Evolutionary conservation across 2,797 vertebrate species (phyloP), one percentile per base, ranked within the genome.

Genomic region (Peromyscus eremicus): DNA sequence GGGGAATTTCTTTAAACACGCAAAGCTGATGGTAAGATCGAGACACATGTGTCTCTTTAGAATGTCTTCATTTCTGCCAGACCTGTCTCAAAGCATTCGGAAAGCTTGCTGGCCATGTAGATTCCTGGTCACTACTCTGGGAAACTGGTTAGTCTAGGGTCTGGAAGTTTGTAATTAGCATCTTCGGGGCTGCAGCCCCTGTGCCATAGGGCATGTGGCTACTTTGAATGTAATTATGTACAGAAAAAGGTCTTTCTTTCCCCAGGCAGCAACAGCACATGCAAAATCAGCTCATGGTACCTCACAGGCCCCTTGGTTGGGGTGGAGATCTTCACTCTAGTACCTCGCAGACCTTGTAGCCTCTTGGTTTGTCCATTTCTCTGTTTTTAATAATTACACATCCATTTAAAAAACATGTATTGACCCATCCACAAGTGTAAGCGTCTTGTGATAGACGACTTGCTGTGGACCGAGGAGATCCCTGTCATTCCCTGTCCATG

Each of bases 401-500:
- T 32, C 40, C 46, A n/a, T 13, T 76, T 27, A 64, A 68, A 32
- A 81, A 64, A n/a, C 7, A n/a, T 71, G 32, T 32, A 10, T 2
- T 0, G 73, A 40, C 37, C 2, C 7, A 14, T 10, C n/a, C 2
- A 2, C 1, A 1, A 68, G 21, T 46, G 57, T 60, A 27, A 55
- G 52, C 70, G 57, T 14, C 8, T 84, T 46, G 19, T 37, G 40
- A 62, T 57, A 40, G 73, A 6, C 46, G 73, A 6, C 46, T 16
- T 43, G 46, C 23, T 29, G 17, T 34, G n/a, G 32, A 4, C 76
- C 2, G 60, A 66, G 57, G n/a, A 34, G 64, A 16, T 5, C 19
- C 32, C 32, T 16, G 37, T 7, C 11, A 46, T 4, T 66, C 17
- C 57, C 62, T 34, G 4, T 13, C 9, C 0, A 1, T 0, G 19